Percentiles rank a stretch among this genome's conserved stretches.
Evolutionary conservation across 2,797 vertebrate genomes (phyloP).

Genomic region (Anolis apletophallus): DNA sequence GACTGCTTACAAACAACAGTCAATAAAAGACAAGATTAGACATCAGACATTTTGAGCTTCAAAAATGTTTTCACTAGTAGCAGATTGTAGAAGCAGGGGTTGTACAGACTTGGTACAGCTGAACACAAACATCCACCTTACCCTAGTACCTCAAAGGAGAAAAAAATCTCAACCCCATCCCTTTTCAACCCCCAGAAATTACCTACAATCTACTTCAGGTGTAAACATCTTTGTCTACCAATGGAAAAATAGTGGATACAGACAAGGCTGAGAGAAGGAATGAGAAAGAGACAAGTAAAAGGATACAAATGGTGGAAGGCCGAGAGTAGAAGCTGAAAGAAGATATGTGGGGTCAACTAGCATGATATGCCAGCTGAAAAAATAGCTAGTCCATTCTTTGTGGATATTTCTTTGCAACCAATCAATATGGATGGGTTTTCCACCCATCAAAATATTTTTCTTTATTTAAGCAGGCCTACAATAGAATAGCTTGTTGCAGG

Average conservation of each 20-base stretch:
- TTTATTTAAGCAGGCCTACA: slow-evolving; percentile 57
- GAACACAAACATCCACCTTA: slow-evolving; percentile 56
- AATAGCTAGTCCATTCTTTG: slow-evolving; percentile 46
- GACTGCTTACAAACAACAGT: slow-evolving; percentile 63
- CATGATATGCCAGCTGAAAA: slow-evolving; percentile 74
- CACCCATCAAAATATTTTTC: slow-evolving; percentile 41
- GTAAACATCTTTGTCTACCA: slow-evolving; percentile 84
- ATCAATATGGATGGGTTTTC: slow-evolving; percentile 40
- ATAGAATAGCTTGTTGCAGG: slow-evolving; percentile 51
- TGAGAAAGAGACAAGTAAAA: slow-evolving; percentile 40
- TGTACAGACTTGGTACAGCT: slow-evolving; percentile 58
- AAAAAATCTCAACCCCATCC: slow-evolving; percentile 48
- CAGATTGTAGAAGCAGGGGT: slow-evolving; percentile 83
- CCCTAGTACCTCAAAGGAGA: slow-evolving; percentile 49
- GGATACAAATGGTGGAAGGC: slow-evolving; percentile 9
- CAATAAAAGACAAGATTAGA: slow-evolving; percentile 72
- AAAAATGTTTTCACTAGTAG: slow-evolving; percentile 85
- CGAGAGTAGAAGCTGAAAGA: slow-evolving; percentile 53
- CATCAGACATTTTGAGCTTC: slow-evolving; percentile 69
- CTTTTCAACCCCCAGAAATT: slow-evolving; percentile 70
- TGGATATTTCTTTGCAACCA: slow-evolving; percentile 38
- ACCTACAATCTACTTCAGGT: slow-evolving; percentile 84
- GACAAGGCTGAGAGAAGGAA: slow-evolving; percentile 47
- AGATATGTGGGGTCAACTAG: slow-evolving; percentile 71
- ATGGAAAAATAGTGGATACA: slow-evolving; percentile 56